A percentile compares a stretch with the other conserved stretches of the same genome.
Evolutionary conservation across 1,140 invertebrate genomes (phyloP).

Genomic region (Orussus abietinus): DNA sequence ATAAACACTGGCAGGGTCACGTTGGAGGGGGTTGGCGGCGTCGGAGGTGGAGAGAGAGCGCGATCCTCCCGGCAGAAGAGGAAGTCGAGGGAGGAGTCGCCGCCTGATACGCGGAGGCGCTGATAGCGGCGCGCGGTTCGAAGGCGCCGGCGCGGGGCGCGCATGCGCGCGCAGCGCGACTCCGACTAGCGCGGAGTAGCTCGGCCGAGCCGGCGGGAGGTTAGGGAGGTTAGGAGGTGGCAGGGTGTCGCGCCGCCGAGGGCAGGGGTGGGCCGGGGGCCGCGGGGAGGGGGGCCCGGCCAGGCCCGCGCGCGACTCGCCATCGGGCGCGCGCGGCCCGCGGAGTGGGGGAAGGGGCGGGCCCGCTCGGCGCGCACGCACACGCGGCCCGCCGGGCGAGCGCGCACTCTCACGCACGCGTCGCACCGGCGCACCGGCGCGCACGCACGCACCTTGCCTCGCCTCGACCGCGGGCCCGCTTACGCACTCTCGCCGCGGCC

Average conservation of each 20-base stretch:
- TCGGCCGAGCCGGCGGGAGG: neutral
- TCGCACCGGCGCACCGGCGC: neutral
- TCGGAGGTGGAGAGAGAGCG: too few species aligned
- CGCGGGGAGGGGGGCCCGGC: neutral
- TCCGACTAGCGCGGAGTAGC: too few species aligned
- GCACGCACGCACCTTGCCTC: conserved; percentile 3
- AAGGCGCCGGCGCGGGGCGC: too few species aligned
- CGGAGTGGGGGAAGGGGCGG: conserved; percentile 42
- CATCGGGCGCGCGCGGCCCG: conserved; percentile 31
- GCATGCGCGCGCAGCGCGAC: too few species aligned
- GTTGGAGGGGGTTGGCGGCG: too few species aligned
- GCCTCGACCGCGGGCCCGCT: neutral
- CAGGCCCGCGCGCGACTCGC: conserved; percentile 28
- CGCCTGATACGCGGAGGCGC: too few species aligned
- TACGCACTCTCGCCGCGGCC: neutral
- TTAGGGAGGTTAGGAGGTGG: neutral
- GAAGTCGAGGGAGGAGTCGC: too few species aligned
- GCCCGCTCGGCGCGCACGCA: conserved; percentile 20
- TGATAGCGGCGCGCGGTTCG: too few species aligned
- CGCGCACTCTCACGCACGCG: conserved; percentile 1
- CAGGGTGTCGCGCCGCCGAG: neutral
- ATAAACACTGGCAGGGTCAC: too few species aligned
- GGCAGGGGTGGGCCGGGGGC: neutral
- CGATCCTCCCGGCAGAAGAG: too few species aligned
- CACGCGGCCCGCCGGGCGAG: neutral